Percentiles rank a stretch among this genome's conserved stretches.
These are phyloP conservation scores for Drosophila neocordata DNA, from an alignment of 1,140 invertebrate species.

Conservation along the genomic window DNA sequence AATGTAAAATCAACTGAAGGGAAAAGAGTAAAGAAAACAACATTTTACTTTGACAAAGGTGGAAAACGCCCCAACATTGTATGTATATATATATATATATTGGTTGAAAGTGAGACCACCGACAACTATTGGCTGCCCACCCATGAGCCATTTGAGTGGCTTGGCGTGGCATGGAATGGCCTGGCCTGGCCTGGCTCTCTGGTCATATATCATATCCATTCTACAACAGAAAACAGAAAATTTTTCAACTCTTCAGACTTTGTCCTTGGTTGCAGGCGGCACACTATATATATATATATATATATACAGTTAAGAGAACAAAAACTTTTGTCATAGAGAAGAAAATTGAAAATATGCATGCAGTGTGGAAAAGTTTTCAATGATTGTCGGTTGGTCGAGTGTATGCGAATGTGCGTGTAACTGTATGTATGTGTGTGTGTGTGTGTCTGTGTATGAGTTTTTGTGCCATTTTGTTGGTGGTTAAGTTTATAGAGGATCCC, in stretches of 20 bases:
- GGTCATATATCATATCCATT: conserved; percentile 61
- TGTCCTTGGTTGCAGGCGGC: conserved; percentile 44
- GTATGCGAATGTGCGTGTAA: conserved; percentile 1
- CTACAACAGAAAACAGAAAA: conserved; percentile 20
- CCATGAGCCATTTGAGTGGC: conserved; percentile 40
- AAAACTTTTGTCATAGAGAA: conserved; percentile 65
- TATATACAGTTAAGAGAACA: conserved; percentile 11
- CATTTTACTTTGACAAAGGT: conserved; percentile 56
- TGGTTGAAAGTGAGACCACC: conserved; percentile 5
- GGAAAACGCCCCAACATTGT: conserved; percentile 37
- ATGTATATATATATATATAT: conserved; percentile 6
- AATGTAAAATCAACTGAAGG: conserved; percentile 43
- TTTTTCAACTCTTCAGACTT: conserved; percentile 38
- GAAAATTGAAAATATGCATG: conserved; percentile 77
- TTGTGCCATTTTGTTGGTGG: conserved; percentile 46
- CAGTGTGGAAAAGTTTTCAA: conserved; percentile 59
- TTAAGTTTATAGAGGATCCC: conserved; percentile 38
- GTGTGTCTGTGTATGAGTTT: conserved; percentile 22
- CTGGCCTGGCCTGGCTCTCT: conserved; percentile 40
- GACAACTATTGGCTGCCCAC: conserved; percentile 12
- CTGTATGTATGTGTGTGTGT: too few relatives aligned
- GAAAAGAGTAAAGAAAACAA: conserved; percentile 38
- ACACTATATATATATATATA: too few relatives aligned
- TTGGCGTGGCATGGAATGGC: conserved; percentile 38
- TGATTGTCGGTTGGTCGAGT: conserved; percentile 39